Conservation (phyloP, 2,888 invertebrate species). For the Lepidochitona cinerea region DNA sequence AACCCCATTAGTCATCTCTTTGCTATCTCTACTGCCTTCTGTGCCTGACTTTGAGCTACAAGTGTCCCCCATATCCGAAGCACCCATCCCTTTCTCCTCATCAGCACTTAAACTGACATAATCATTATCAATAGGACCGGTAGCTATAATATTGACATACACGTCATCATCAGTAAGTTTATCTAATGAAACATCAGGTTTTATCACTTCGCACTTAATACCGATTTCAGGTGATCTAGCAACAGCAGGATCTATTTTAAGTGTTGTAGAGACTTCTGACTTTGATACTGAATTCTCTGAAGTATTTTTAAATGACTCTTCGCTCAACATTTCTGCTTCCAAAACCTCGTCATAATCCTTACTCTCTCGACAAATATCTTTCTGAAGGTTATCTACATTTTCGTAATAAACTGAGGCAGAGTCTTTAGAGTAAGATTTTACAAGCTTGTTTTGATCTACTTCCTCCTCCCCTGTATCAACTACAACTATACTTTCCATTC, state of each 20-base stretch:
- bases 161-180: background rate
- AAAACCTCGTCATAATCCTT: background rate
- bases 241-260: background rate
- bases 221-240: background rate
- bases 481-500: background rate
- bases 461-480: background rate
- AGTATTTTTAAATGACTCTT: background rate
- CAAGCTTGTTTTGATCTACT: background rate
- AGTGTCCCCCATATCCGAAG: background rate
- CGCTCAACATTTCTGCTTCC: background rate
- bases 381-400: background rate
- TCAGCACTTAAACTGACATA: background rate
- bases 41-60: background rate
- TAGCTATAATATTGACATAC: conserved; percentile 5
- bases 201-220: background rate
- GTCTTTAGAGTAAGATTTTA: background rate
- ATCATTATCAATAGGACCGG: background rate
- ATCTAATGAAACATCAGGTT: background rate
- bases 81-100: background rate
- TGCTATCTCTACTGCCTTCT: background rate
- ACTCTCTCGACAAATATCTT: background rate
- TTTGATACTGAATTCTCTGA: background rate
- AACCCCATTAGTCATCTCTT: background rate
- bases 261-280: background rate
- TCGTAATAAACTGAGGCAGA: conserved; percentile 1